phyloP scores from a whole-genome alignment of 37 sponge, comb jelly and placozoan genomes.

The Corticium candelabrum region DNA sequence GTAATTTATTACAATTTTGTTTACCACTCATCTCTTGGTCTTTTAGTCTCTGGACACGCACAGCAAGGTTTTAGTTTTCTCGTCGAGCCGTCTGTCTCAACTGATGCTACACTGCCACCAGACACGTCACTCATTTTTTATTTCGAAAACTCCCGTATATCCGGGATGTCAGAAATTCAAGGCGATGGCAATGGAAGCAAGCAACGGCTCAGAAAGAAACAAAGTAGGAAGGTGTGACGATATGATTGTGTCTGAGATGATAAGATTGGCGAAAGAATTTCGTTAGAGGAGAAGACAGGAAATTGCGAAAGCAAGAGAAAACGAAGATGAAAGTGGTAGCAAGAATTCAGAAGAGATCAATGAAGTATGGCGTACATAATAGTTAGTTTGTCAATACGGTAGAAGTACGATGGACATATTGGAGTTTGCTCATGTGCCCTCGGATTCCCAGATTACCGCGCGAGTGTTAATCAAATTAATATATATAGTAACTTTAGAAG shows the following conservation, averaged over 20 bases:
- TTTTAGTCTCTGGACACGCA: constrained; percentile 95
- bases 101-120: neutral
- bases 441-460: too few species aligned
- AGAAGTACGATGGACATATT: too few species aligned
- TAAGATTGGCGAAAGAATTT: neutral
- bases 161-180: neutral
- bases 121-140: neutral
- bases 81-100: constrained; percentile 22
- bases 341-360: neutral
- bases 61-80: constrained; percentile 89
- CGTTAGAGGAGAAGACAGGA: neutral
- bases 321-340: neutral
- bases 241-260: neutral
- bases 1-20: neutral
- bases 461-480: too few species aligned
- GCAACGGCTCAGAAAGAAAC: neutral
- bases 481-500: too few species aligned
- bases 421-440: too few species aligned
- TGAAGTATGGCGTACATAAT: too few species aligned
- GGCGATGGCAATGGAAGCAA: neutral
- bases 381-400: too few species aligned
- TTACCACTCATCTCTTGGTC: constrained; percentile 66
- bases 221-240: neutral
- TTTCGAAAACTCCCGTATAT: neutral
- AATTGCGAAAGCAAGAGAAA: neutral